Base-by-base conservation (phyloP, 2,797 vertebrate genomes). In the Cottoperca gobio region DNA sequence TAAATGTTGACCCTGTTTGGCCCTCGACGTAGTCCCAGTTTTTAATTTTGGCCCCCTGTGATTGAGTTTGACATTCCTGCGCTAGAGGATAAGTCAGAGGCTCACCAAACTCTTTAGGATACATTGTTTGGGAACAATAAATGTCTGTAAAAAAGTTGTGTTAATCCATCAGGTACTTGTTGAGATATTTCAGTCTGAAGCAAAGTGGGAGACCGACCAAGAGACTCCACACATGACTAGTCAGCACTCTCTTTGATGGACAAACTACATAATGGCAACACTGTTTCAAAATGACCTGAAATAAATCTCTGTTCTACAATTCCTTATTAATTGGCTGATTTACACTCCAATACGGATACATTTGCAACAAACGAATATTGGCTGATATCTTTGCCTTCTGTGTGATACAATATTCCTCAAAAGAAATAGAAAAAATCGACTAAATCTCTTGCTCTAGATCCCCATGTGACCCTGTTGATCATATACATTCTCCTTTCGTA, bases 391-490 rank as follows among this genome's bases (percentile, higher is more conserved):
- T 13, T 53, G 28, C 31, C 40, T 39, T 40, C 37, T 58, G 7
- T 21, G 3, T 23, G 37, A 55, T 16, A 7, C 19, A 54, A 46
- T 68, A 14, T 33, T n/a, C 54, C 7, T 24, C 8, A 50, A 35
- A 31, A 42, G 17, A 31, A n/a, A 12, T 5, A 5, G 9, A 39
- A 53, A 39, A 43, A 43, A 0, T 4, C 2, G 19, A 31, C 19
- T 5, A n/a, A 28, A 28, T 31, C 10, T 13, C 14, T 52, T n/a
- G 2, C 13, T 33, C 14, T 21, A 6, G n/a, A 28, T 39, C 60
- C 33, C 28, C 10, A 60, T 26, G 50, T 54, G 42, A 70, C 64
- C 42, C 24, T 40, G 49, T 43, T 65, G 54, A 67, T 81, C 45
- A 48, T 63, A 54, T 70, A 2, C 46, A 50, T 52, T 79, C 65